Evolutionary conservation across 2,888 invertebrate genomes (phyloP), one percentile per base, ranked within the genome.

Genomic region (Meloe dianella): DNA sequence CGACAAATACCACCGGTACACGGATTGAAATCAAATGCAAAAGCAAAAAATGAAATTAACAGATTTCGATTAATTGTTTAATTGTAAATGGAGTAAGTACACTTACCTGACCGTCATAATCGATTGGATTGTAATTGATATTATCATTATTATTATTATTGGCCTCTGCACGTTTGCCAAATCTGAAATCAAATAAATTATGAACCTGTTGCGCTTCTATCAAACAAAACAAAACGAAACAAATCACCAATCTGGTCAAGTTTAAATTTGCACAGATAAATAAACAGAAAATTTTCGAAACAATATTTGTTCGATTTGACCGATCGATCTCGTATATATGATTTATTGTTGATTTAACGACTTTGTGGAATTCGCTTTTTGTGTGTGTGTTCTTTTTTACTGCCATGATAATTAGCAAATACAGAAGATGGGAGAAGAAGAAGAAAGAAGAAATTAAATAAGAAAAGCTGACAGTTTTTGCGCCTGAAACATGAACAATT

Each of bases 91-190:
- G n/a, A n/a, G n/a, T n/a, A 65, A 54, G 17, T 10, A n/a, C 22
- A 66, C 78, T 78, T 75, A 82, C 81, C 79, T 79, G 81, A 65
- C 76, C 77, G 64, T 81, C 81, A 71, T 80, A 81, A 68, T 81
- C 80, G 57, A 73, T 67, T 57, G 75, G 77, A 38, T 75, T 73
- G 58, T 77, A 74, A 72, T 80, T 79, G 68, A 72, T 71, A 63
- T n/a, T n/a, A n/a, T n/a, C n/a, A n/a, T n/a, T n/a, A n/a, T n/a
- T n/a, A n/a, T n/a, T n/a, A n/a, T n/a, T n/a, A n/a, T 76, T 72
- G 58, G 68, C 68, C 51, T 79, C 75, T 35, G 76, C 73, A 59
- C 83, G 78, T 74, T 83, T 83, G 20, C 83, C 83, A 70, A 81
- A 83, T 75, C 83, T 83, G 78, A 71, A 83, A 82, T 68, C 71